phyloP scores from a whole-genome alignment of 2,113 vertebrate genomes.

The Atlantisia rogersi region DNA sequence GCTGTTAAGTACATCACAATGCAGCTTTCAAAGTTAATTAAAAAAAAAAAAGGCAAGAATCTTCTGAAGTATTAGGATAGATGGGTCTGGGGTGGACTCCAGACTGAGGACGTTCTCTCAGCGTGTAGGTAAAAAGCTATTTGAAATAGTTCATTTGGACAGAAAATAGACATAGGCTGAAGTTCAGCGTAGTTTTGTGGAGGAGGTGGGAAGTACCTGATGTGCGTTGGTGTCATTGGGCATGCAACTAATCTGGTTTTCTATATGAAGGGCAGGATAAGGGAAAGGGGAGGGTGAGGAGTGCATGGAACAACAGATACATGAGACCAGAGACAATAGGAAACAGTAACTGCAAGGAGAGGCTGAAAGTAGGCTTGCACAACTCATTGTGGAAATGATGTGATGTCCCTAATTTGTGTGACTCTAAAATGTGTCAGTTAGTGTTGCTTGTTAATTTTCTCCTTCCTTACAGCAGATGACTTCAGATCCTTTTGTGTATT shows the following conservation, averaged over 20 bases:
- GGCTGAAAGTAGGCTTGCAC: not conserved
- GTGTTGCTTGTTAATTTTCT: not conserved
- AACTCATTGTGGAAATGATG: not conserved
- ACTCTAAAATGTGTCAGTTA: not conserved
- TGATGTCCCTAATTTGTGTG: not conserved
- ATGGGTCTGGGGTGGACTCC: not conserved
- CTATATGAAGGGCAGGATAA: not conserved
- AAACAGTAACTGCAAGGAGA: not conserved
- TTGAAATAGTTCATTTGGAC: not conserved
- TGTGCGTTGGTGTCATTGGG: not conserved
- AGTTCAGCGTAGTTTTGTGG: not conserved
- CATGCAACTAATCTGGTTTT: not conserved
- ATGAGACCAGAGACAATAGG: not conserved
- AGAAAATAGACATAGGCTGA: not conserved
- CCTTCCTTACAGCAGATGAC: not conserved
- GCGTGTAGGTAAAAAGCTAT: not conserved
- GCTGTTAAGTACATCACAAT: not conserved
- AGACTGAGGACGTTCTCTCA: not conserved
- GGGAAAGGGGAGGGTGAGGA: not conserved
- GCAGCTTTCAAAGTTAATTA: conserved; percentile 21
- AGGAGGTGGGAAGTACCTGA: not conserved
- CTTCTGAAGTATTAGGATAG: not conserved
- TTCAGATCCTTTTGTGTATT: not conserved
- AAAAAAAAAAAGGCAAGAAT: not conserved
- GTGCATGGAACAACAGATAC: not conserved